These are phyloP conservation scores for Megaceryle alcyon DNA, from an alignment of 2,797 vertebrate species.

Conservation along the genomic window DNA sequence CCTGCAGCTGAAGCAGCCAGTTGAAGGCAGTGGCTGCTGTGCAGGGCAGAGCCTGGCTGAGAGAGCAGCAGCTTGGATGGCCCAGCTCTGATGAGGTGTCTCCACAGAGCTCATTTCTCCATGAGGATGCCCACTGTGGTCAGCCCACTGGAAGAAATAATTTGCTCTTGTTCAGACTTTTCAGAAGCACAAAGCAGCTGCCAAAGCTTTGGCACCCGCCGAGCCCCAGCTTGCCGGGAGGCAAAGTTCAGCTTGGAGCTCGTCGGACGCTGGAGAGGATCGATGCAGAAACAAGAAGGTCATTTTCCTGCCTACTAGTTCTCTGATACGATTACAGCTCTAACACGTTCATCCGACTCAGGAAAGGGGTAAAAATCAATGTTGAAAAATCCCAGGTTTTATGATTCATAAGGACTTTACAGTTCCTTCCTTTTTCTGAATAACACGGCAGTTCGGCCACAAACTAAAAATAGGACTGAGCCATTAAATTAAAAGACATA, in stretches of 20 bases:
- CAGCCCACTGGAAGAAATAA: background rate
- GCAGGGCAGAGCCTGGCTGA: background rate
- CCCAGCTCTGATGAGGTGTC: background rate
- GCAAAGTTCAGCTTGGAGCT: conserved; percentile 6
- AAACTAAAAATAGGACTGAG: rapidly evolving
- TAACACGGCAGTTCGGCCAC: background rate
- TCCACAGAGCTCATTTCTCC: background rate
- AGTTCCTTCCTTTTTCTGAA: background rate
- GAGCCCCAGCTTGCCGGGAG: background rate
- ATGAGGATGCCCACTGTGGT: rapidly evolving
- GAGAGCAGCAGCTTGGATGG: background rate
- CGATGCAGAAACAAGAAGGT: background rate
- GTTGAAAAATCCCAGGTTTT: background rate
- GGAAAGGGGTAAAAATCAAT: background rate
- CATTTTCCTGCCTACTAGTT: background rate
- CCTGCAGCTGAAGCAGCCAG: background rate
- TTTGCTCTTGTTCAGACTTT: background rate
- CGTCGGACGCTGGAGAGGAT: rapidly evolving
- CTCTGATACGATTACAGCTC: background rate
- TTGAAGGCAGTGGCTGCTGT: background rate
- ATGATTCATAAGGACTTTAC: background rate
- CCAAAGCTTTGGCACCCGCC: background rate
- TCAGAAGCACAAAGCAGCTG: background rate
- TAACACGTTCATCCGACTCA: rapidly evolving
- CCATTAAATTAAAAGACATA: rapidly evolving